Conservation (phyloP, 1,140 invertebrate genomes). For the Hirudo medicinalis region DNA sequence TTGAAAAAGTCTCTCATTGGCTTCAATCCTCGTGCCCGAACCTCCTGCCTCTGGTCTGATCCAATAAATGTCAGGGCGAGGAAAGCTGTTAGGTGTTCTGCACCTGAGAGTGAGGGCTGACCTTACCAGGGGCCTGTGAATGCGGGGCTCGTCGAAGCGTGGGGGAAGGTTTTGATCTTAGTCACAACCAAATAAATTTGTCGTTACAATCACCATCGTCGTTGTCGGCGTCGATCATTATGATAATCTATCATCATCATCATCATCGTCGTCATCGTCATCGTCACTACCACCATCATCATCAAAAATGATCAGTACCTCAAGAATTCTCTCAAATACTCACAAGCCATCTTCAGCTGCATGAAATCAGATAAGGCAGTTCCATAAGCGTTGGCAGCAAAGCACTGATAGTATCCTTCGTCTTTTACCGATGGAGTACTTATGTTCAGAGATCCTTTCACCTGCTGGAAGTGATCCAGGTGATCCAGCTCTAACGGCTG, state of each 20-base stretch:
- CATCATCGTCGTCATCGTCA: not conserved
- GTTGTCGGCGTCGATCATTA: not conserved
- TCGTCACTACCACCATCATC: not conserved
- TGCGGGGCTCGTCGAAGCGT: constrained; percentile 7
- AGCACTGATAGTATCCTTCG: not conserved
- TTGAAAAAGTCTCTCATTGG: constrained; percentile 30
- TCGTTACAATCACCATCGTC: too few relatives aligned
- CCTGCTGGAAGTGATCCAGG: not conserved
- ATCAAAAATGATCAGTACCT: not conserved
- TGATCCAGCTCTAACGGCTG: not conserved
- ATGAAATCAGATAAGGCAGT: not conserved
- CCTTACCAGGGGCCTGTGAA: constrained; percentile 22
- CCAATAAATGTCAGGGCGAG: constrained; percentile 31
- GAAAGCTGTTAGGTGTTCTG: constrained; percentile 33
- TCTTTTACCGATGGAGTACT: not conserved
- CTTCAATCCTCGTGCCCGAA: constrained; percentile 26
- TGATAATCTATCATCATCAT: not conserved
- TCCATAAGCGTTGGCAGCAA: not conserved
- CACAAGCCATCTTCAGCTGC: not conserved
- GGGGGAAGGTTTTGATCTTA: constrained; percentile 10
- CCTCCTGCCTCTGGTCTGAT: constrained; percentile 13
- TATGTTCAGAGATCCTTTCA: not conserved
- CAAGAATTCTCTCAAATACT: not conserved
- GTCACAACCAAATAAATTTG: not conserved
- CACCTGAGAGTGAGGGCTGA: constrained; percentile 27